These are phyloP conservation scores for Hippocampus mohnikei DNA, from an alignment of 2,113 vertebrate genomes.

Conservation along the genomic window DNA sequence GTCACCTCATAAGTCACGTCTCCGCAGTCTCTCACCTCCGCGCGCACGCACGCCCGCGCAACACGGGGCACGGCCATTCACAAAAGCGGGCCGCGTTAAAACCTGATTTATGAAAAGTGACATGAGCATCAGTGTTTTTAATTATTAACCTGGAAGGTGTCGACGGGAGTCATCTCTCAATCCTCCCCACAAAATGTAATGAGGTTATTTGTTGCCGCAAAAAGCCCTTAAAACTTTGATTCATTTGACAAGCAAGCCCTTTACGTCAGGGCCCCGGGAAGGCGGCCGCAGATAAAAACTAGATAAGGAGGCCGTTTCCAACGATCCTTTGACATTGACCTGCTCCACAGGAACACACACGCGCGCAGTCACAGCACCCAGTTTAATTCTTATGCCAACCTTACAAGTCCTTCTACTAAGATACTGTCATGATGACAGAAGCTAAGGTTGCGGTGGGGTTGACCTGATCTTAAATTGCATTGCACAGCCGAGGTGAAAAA, in stretches of 20 bases:
- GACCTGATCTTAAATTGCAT: conserved; percentile 28
- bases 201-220: conserved; percentile 69
- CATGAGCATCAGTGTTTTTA: conserved; percentile 73
- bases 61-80: background rate
- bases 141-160: conserved; percentile 68
- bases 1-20: conserved; percentile 38
- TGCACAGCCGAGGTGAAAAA: conserved; percentile 18
- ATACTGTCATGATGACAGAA: conserved; percentile 29
- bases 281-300: conserved; percentile 33
- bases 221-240: conserved; percentile 63
- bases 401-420: conserved; percentile 26
- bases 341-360: conserved; percentile 19
- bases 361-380: conserved; percentile 10
- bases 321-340: conserved; percentile 67
- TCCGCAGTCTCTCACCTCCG: conserved; percentile 1
- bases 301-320: conserved; percentile 67
- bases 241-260: conserved; percentile 69
- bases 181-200: conserved; percentile 60
- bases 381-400: conserved; percentile 27
- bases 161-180: conserved; percentile 64
- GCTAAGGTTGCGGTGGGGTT: conserved; percentile 19
- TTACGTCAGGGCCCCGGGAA: conserved; percentile 39
- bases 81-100: conserved; percentile 21
- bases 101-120: conserved; percentile 71
- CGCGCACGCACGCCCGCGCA: background rate